A percentile compares a stretch with the other conserved stretches of the same genome.
Conservation (phyloP, 30 jellyfish, hydroid and myxozoan species). For the Aurelia aurita region DNA sequence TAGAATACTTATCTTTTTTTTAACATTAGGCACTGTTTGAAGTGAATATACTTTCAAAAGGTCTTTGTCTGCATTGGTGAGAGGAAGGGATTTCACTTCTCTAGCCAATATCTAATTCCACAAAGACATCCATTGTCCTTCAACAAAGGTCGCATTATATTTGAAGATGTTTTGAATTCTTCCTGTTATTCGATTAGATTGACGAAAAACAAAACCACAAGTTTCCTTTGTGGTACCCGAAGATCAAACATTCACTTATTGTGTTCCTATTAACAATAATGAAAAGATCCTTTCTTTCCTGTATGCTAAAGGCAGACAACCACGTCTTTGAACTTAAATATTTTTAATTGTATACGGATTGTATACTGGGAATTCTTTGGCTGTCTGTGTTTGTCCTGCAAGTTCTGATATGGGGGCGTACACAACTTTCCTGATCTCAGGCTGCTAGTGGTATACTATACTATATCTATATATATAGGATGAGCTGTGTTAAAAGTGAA, state of each 20-base stretch:
- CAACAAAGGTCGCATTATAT: constrained; percentile 23
- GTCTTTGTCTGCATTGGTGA: too few species aligned
- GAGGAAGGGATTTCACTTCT: too few species aligned
- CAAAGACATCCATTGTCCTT: background rate
- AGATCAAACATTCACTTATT: constrained; percentile 3
- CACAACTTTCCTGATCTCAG: too few species aligned
- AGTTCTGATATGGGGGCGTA: too few species aligned
- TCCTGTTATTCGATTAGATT: constrained; percentile 16
- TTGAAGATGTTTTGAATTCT: constrained; percentile 35
- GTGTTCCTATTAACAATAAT: constrained; percentile 15
- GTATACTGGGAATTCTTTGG: too few species aligned
- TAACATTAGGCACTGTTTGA: too few species aligned
- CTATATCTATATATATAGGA: background rate
- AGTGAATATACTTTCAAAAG: too few species aligned
- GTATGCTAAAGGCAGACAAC: background rate
- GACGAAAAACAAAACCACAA: constrained; percentile 39
- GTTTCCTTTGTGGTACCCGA: constrained; percentile 42
- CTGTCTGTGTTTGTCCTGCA: too few species aligned
- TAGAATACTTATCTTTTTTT: too few species aligned
- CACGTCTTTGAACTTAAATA: too few species aligned
- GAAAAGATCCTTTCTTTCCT: background rate
- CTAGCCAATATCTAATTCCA: too few species aligned
- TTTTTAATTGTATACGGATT: too few species aligned
- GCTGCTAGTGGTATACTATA: background rate
- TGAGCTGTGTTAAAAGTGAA: background rate